Evolutionary conservation across 2,113 vertebrate species (phyloP).

Genomic region (Ivindomyrus marchei): DNA sequence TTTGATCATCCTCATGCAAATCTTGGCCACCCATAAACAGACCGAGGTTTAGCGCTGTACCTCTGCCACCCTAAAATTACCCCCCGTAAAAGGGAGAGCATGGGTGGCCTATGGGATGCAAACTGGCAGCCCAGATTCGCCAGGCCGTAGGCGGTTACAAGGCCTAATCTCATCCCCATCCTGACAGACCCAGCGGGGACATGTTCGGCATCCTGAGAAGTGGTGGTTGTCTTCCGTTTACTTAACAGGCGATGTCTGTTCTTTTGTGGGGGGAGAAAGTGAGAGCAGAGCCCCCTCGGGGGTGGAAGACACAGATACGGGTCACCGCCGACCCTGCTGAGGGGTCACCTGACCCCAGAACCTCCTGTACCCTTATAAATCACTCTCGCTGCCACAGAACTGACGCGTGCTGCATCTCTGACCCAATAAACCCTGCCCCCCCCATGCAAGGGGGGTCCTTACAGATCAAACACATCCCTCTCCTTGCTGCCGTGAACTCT

Average conservation of each 20-base stretch:
- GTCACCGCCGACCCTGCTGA: constrained; percentile 48
- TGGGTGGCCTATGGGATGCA: not conserved
- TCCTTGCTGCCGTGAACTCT: not conserved
- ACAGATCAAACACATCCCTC: not conserved
- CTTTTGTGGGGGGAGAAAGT: not conserved
- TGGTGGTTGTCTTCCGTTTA: not conserved
- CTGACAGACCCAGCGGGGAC: not conserved
- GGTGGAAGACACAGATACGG: constrained; percentile 15
- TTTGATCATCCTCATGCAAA: not conserved
- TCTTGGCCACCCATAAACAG: not conserved
- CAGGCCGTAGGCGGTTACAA: not conserved
- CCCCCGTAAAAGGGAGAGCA: not conserved
- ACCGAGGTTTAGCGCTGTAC: not conserved
- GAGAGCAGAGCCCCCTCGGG: not conserved
- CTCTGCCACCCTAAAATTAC: not conserved
- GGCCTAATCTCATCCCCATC: not conserved
- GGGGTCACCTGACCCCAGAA: constrained; percentile 37
- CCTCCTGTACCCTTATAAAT: constrained; percentile 49
- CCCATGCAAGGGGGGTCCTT: not conserved
- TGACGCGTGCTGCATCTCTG: not conserved
- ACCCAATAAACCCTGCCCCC: not conserved
- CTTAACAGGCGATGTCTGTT: not conserved
- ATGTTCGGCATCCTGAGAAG: not conserved
- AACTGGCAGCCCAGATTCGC: not conserved
- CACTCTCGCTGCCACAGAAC: constrained; percentile 36